Percentiles rank a stretch among this genome's conserved stretches.
Evolutionary conservation across 1,140 invertebrate species (phyloP).

Genomic region (Sipha flava): DNA sequence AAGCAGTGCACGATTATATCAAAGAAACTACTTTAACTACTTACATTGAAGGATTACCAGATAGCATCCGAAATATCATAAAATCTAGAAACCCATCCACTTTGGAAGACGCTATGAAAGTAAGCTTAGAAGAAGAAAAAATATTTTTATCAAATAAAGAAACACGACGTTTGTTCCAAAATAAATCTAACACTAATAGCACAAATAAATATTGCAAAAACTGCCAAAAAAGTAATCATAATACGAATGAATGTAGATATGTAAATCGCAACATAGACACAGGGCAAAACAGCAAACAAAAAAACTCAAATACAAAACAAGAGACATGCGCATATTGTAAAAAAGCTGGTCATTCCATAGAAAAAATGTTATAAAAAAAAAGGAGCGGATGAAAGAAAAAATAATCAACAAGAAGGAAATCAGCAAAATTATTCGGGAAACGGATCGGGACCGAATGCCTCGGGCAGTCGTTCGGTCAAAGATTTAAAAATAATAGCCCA

Average conservation of each 20-base stretch:
- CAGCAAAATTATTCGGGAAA: not conserved
- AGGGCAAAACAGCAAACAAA: not conserved
- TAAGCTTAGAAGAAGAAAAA: not conserved
- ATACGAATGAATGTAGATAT: not conserved
- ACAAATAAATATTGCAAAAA: not conserved
- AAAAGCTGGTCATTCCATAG: not conserved
- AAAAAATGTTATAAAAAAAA: not conserved
- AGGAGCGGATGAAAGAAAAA: not conserved
- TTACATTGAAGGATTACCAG: not conserved
- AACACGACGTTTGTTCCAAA: not conserved
- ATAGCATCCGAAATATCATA: not conserved
- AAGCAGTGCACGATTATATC: not conserved
- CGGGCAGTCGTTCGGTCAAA: not conserved
- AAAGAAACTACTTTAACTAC: not conserved
- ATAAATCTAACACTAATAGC: not conserved
- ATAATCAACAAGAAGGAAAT: not conserved
- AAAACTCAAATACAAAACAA: not conserved
- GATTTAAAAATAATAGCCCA: not conserved
- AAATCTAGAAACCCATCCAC: not conserved
- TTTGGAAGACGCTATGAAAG: not conserved
- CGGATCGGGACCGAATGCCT: not conserved
- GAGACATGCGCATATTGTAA: not conserved
- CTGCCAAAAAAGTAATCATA: not conserved
- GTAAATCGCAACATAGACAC: not conserved
- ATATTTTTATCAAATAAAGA: not conserved